Base-by-base conservation (phyloP, 2,113 vertebrate species). In the Zonotrichia leucophrys region DNA sequence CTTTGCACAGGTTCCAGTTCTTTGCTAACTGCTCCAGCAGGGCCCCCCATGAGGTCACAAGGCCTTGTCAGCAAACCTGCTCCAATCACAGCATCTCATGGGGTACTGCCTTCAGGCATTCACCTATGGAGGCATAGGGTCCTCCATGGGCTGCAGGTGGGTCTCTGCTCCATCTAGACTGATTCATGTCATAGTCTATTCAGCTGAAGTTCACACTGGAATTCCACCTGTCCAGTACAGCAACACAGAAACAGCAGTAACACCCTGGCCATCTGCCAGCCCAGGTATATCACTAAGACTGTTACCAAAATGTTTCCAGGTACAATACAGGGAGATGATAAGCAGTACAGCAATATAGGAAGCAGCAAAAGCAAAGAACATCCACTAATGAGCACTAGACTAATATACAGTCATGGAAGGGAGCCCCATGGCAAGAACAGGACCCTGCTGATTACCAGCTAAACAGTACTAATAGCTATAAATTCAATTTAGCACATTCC, bases 21-120 rank as follows among this genome's bases (percentile, higher is more conserved):
- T 56, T 72, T 0, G 0, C 3, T 4, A 30, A 30, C n/a, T 70
- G n/a, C 47, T 55, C n/a, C 66, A 79, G 41, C 8, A 7, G 35
- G 20, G 7, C 4, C 30, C 20, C 28, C 12, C 21, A 63, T 41
- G n/a, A 35, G 49, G 20, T 64, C 25, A 72, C 58, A 49, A 41
- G 44, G 46, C 30, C 58, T 63, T 72, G 58, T 20, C 66, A 79
- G 42, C 47, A 87, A 78, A 47, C 21, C n/a, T 49, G 30, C 41
- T 72, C 35, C 30, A 47, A 56, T 64, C 35, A 35, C 35, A 64
- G 24, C 17, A 31, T 49, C 50, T 72, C 17, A 56, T 18, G 33
- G 42, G 42, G 31, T 30, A 42, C 58, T 64, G 58, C 42, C 50
- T 42, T 72, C 42, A 72, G 42, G 58, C 58, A 80, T 22, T 25